Evolutionary conservation across 2,113 vertebrate species (phyloP).

Genomic region (Prinia subflava): DNA sequence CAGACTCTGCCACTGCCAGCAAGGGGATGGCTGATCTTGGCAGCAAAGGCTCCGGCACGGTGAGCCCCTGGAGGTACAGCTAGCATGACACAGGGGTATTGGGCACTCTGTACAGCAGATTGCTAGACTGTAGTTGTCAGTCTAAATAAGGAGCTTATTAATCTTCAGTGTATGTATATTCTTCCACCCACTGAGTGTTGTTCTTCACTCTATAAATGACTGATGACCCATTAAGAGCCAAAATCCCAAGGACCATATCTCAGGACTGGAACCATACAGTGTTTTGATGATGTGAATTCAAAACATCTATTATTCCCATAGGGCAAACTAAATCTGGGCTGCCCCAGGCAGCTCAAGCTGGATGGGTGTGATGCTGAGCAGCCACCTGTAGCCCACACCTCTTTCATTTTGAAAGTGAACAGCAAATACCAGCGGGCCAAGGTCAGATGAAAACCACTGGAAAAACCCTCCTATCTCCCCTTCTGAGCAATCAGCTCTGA

Average conservation of each 20-base stretch:
- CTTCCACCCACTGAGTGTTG: background rate
- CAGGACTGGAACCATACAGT: background rate
- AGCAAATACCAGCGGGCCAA: background rate
- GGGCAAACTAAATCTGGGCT: background rate
- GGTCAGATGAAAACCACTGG: rapidly evolving
- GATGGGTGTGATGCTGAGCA: background rate
- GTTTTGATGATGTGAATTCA: background rate
- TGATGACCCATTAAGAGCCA: rapidly evolving
- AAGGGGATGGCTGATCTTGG: background rate
- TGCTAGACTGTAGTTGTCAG: background rate
- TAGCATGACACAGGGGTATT: rapidly evolving
- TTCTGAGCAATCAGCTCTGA: background rate
- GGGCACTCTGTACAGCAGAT: background rate
- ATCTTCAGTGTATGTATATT: background rate
- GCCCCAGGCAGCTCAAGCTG: no score
- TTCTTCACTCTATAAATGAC: background rate
- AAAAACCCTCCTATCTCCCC: background rate
- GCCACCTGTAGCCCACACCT: background rate
- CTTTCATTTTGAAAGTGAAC: background rate
- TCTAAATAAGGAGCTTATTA: background rate
- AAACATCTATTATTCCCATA: background rate
- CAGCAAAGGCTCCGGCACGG: background rate
- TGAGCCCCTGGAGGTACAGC: rapidly evolving
- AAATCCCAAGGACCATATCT: background rate
- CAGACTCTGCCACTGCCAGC: background rate